phyloP scores from a whole-genome alignment of 2,113 vertebrate genomes.

The Hydrolagus affinis region DNA sequence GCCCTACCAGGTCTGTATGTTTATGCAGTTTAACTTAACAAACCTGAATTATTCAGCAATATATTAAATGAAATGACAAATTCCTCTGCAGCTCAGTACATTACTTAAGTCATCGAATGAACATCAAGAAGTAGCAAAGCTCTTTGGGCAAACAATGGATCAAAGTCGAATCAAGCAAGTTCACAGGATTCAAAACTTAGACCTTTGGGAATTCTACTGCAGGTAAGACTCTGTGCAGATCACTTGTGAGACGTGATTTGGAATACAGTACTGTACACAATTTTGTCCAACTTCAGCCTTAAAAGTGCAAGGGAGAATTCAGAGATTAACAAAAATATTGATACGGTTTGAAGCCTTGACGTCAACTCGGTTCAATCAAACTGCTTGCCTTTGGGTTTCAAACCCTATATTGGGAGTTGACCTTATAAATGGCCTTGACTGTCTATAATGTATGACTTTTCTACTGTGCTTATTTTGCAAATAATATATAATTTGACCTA shows the following conservation, averaged over 20 bases:
- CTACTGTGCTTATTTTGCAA: no score
- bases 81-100: conserved; percentile 62
- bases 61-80: conserved; percentile 40
- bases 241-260: neutral
- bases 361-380: no score
- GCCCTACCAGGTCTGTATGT: conserved; percentile 72
- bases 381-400: no score
- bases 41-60: neutral
- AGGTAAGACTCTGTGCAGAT: conserved; percentile 57
- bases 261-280: neutral
- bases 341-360: no score
- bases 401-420: no score
- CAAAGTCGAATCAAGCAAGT: conserved; percentile 77
- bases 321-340: no score
- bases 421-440: no score
- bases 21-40: neutral
- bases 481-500: no score
- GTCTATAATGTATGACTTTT: no score
- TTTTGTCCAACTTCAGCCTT: neutral
- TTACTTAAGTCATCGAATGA: conserved; percentile 81
- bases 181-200: conserved; percentile 91
- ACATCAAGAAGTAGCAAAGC: conserved; percentile 79
- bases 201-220: conserved; percentile 96
- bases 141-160: conserved; percentile 86
- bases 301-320: no score